These are phyloP conservation scores for Drosophila recens DNA, from an alignment of 2,888 invertebrate species.

Conservation along the genomic window DNA sequence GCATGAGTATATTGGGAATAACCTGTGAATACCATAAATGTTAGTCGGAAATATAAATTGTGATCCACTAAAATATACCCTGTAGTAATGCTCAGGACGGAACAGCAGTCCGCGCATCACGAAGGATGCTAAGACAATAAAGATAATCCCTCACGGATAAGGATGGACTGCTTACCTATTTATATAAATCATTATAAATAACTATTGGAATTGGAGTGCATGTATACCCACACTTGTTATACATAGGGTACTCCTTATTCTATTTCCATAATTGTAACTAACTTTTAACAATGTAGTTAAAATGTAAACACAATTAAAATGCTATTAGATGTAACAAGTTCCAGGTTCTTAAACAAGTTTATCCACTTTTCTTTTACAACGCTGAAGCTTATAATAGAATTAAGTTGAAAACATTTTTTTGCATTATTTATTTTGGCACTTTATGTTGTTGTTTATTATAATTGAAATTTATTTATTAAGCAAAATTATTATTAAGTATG, in stretches of 20 bases:
- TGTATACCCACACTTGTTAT: no score
- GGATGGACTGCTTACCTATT: no score
- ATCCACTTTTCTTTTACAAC: background rate
- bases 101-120: no score
- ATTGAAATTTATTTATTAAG: conserved; percentile 64
- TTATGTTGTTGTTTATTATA: conserved; percentile 64
- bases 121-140: no score
- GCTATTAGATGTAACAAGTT: background rate
- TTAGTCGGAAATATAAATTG: no score
- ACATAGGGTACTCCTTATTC: background rate
- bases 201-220: no score
- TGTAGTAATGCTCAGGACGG: background rate
- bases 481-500: conserved; percentile 52
- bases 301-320: background rate
- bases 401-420: conserved; percentile 23
- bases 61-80: background rate
- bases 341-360: background rate
- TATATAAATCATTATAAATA: no score
- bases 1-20: background rate
- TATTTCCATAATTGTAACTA: background rate
- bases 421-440: conserved; percentile 72
- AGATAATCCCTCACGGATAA: no score
- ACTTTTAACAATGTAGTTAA: background rate
- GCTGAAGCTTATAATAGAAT: background rate
- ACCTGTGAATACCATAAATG: background rate